Evolutionary conservation across 2,113 vertebrate genomes (phyloP), one percentile per base, ranked within the genome.

Genomic region (Leucoraja erinaceus): DNA sequence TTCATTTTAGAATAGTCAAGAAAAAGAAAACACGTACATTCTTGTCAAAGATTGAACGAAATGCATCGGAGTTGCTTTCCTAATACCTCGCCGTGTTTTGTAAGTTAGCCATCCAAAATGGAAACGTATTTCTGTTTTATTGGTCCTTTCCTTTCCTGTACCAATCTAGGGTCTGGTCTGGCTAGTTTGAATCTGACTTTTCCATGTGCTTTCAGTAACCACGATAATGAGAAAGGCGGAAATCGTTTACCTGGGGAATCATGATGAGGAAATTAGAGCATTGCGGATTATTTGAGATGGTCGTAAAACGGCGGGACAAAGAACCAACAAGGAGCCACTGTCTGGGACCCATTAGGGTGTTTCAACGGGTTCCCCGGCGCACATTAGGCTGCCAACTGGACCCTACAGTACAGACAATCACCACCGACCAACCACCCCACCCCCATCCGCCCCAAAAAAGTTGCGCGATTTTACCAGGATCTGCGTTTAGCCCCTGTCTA

Each of bases 251-350:
- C 66, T 72, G 88, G 63, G 20, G 88, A 38, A 91, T 91, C 66
- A 91, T 25, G 63, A 72, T 47, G 88, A 91, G 88, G 88, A 91
- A 91, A 91, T 91, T 68, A 91, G 88, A 70, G 88, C 66, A 72
- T 91, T 91, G 88, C 10, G 88, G 16, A 91, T 91, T 91, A 91
- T 72, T 68, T 33, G 31, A 70, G 88, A 70, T 68, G 88, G 66
- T 72, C 88, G 66, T 91, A 91, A 91, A 91, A 72, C 66, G 28
- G 66, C 33, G 22, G 88, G 66, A 72, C n/a, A 91, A 91, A 56
- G 79, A 63, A 88, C 11, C 88, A 90, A 90, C 31, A 70, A 91
- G 59, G 88, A 91, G 33, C 4, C 59, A 47, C 31, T 68, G 88
- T 90, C 88, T 91, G 88, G 20, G 31, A 70, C 88, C 33, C 66